Percentiles rank a stretch among this genome's conserved stretches.
phyloP scores from a whole-genome alignment of 2,113 vertebrate genomes.

The Rafetus swinhoei region DNA sequence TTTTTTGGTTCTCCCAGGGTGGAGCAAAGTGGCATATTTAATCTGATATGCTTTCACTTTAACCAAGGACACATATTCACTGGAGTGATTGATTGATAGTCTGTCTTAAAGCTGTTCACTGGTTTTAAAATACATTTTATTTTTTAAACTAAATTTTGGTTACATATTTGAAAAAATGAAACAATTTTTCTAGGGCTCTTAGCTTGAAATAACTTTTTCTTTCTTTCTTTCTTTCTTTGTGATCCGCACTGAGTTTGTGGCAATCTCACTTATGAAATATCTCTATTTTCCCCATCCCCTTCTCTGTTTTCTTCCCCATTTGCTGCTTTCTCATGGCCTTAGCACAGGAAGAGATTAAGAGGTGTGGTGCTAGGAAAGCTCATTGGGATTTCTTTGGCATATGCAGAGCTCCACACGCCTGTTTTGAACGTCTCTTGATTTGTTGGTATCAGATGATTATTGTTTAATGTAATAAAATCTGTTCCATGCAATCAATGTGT shows the following conservation, averaged over 20 bases:
- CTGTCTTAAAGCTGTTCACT: not conserved
- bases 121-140: fast-evolving
- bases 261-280: fast-evolving
- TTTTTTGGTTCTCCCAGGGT: not conserved
- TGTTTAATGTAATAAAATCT: not conserved
- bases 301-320: not conserved
- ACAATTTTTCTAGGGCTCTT: not conserved
- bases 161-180: not conserved
- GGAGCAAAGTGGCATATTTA: not conserved
- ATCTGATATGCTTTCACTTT: not conserved
- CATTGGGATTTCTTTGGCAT: not conserved
- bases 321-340: not conserved
- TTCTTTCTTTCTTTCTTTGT: not conserved
- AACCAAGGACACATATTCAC: fast-evolving
- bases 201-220: not conserved
- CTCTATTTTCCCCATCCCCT: too few species aligned
- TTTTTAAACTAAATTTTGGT: fast-evolving
- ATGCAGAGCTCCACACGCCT: not conserved
- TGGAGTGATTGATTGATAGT: not conserved
- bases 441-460: not conserved
- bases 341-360: not conserved
- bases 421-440: not conserved
- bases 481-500: fast-evolving
- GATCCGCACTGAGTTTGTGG: not conserved
- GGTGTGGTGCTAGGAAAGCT: not conserved